Percentiles rank a stretch among this genome's conserved stretches.
phyloP scores from a whole-genome alignment of 2,888 invertebrate species.

The Machimus rusticus region DNA sequence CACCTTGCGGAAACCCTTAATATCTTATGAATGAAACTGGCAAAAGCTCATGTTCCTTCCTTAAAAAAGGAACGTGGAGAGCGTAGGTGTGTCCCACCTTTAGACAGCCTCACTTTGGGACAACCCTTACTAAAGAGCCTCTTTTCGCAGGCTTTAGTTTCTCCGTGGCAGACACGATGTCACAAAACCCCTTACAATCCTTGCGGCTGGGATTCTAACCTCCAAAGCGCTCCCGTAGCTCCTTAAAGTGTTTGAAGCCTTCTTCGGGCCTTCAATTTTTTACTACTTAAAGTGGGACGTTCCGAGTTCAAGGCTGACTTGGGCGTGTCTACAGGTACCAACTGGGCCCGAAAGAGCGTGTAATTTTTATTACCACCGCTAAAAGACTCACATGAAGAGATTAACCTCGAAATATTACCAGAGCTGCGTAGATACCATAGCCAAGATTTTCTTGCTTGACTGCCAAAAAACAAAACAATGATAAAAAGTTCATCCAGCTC shows the following conservation, averaged over 20 bases:
- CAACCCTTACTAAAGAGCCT: background rate
- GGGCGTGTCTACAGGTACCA: background rate
- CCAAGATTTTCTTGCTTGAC: background rate
- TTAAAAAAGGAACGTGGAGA: background rate
- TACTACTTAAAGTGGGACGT: background rate
- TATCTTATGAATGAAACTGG: constrained; percentile 21
- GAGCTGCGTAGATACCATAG: background rate
- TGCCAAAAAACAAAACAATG: background rate
- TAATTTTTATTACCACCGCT: background rate
- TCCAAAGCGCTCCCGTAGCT: background rate
- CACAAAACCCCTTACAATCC: background rate
- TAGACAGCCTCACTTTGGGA: background rate
- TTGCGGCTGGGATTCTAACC: background rate
- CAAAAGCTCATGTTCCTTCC: background rate
- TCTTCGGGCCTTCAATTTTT: background rate
- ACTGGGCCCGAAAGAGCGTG: background rate
- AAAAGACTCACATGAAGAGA: background rate
- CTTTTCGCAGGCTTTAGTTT: background rate
- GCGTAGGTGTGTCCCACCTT: background rate
- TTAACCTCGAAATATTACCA: background rate
- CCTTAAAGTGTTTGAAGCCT: background rate
- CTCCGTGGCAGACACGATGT: background rate
- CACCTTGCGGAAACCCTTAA: background rate
- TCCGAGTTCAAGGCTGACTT: background rate
- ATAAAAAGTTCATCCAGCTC: background rate